Conservation (phyloP, 2,797 vertebrate genomes). For the Aplochiton taeniatus region DNA sequence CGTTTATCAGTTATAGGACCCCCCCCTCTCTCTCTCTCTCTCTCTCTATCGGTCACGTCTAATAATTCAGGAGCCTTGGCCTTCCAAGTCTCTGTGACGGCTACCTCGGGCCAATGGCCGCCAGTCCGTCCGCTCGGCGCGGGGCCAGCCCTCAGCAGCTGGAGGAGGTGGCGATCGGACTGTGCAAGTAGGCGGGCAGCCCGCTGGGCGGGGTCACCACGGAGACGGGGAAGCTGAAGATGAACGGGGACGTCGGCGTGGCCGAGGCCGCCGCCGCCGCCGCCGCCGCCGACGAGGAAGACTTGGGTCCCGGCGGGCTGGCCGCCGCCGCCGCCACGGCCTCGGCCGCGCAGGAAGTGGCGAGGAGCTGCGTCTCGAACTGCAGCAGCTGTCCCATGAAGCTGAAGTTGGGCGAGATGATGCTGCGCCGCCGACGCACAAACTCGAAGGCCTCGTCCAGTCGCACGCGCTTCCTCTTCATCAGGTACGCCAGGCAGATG, state of each 20-base stretch:
- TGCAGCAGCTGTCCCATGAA: constrained; percentile 86
- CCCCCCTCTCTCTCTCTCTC: too few relatives aligned
- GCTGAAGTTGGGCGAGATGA: constrained; percentile 86
- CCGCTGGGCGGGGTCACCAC: constrained; percentile 68
- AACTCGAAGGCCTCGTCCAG: constrained; percentile 84
- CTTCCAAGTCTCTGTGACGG: constrained; percentile 4
- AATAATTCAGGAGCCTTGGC: too few relatives aligned
- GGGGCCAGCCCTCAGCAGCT: constrained; percentile 71
- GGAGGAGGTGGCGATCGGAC: constrained; percentile 79
- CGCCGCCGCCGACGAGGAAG: constrained; percentile 58
- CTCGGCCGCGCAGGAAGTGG: constrained; percentile 77
- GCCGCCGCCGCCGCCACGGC: constrained; percentile 70
- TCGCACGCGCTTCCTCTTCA: constrained; percentile 80
- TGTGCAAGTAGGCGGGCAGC: constrained; percentile 74
- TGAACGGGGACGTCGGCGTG: constrained; percentile 77
- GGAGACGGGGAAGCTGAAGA: constrained; percentile 82
- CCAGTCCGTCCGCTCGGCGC: constrained; percentile 35
- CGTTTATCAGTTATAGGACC: too few relatives aligned
- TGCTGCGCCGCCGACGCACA: constrained; percentile 80
- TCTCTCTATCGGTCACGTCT: too few relatives aligned
- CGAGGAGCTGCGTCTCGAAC: constrained; percentile 83
- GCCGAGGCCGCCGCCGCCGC: constrained; percentile 24
- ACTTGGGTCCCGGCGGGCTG: constrained; percentile 73
- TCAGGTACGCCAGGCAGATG: constrained; percentile 85
- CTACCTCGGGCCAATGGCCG: constrained; percentile 37